phyloP scores from a whole-genome alignment of 2,888 invertebrate genomes.

The Lepidocyrtinus sp. region DNA sequence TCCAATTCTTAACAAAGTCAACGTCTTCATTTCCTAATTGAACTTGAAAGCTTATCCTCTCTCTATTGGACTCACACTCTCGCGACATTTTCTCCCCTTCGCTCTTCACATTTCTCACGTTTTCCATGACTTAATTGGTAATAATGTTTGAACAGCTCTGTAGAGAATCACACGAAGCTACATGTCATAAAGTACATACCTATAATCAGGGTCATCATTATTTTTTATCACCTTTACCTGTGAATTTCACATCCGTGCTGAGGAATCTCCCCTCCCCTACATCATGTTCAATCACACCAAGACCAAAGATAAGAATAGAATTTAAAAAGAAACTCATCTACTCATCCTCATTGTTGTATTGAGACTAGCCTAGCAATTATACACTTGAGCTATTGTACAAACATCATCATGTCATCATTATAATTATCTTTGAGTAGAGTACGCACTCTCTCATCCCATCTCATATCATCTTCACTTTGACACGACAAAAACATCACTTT shows the following conservation, averaged over 20 bases:
- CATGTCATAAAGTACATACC: too few relatives aligned
- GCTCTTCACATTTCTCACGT: not conserved
- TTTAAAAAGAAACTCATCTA: not conserved
- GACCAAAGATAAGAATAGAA: not conserved
- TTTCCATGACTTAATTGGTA: not conserved
- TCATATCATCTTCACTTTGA: not conserved
- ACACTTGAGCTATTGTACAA: not conserved
- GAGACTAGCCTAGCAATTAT: not conserved
- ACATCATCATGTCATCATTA: not conserved
- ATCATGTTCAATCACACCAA: not conserved
- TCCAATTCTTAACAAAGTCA: not conserved
- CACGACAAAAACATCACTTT: not conserved
- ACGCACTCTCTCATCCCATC: too few relatives aligned
- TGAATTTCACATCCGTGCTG: not conserved
- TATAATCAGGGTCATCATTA: not conserved
- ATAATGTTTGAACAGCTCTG: not conserved
- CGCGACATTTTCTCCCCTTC: not conserved
- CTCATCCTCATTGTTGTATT: not conserved
- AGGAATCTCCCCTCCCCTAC: not conserved
- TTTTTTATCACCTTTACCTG: not conserved
- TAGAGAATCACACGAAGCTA: too few relatives aligned
- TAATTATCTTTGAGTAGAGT: not conserved
- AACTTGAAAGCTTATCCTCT: not conserved
- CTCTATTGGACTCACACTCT: too few relatives aligned
- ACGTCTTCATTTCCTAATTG: not conserved